Evolutionary conservation across 2,888 invertebrate species (phyloP).

Genomic region (Drosophila multiciliata): DNA sequence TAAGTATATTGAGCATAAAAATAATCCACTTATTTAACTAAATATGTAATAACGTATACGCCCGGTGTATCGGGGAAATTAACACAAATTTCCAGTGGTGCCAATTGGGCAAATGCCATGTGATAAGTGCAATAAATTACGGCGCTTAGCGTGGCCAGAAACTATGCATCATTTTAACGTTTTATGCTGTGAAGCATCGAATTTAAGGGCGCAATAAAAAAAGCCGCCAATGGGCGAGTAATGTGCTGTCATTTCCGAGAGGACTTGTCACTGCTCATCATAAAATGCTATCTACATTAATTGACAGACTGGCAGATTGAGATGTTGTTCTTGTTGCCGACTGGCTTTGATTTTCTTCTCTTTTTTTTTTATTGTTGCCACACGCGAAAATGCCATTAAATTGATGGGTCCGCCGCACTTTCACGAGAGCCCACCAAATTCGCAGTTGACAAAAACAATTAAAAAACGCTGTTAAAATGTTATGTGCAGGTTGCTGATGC

Average conservation of each 20-base stretch:
- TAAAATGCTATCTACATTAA: slow-evolving; percentile 79
- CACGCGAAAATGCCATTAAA: slow-evolving; percentile 75
- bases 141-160: slow-evolving; percentile 50
- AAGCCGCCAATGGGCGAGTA: slow-evolving; percentile 72
- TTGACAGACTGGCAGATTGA: slow-evolving; percentile 57
- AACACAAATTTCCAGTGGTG: slow-evolving; percentile 40
- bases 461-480: slow-evolving; percentile 75
- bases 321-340: slow-evolving; percentile 14
- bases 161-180: slow-evolving; percentile 57
- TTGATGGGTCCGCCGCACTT: slow-evolving; percentile 64
- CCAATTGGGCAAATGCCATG: slow-evolving; percentile 23
- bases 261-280: slow-evolving; percentile 75
- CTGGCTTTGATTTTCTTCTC: slow-evolving; percentile 60
- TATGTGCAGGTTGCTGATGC: slow-evolving; percentile 60
- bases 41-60: slow-evolving; percentile 51
- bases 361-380: slow-evolving; percentile 13
- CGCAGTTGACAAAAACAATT: slow-evolving; percentile 78
- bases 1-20: not conserved
- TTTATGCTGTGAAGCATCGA: slow-evolving; percentile 44
- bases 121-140: slow-evolving; percentile 62
- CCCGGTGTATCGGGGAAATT: slow-evolving; percentile 32
- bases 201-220: slow-evolving; percentile 71
- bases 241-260: slow-evolving; percentile 64
- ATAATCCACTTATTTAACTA: slow-evolving; percentile 11
- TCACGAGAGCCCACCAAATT: slow-evolving; percentile 47